These are phyloP conservation scores for Rambutsinella grinnellia DNA, from an alignment of 2,888 invertebrate species.

Conservation along the genomic window DNA sequence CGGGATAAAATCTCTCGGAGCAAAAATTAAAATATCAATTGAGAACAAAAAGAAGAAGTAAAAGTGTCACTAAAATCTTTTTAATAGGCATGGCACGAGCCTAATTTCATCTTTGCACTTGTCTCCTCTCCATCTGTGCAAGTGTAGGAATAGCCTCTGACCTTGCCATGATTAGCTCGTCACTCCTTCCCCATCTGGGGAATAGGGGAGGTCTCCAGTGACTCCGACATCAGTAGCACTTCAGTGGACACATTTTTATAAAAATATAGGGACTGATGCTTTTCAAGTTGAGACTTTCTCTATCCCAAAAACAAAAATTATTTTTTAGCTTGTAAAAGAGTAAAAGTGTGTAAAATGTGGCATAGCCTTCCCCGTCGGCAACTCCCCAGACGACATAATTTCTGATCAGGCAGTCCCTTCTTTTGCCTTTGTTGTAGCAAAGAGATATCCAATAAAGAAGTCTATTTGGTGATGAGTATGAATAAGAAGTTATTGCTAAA, in stretches of 20 bases:
- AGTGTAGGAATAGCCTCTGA: slow-evolving; percentile 33
- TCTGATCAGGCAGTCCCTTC: slow-evolving; percentile 48
- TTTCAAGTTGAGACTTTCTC: slow-evolving; percentile 10
- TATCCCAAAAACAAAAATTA: no score
- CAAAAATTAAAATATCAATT: neutral
- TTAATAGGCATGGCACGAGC: no score
- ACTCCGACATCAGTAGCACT: slow-evolving; percentile 9
- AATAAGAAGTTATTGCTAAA: slow-evolving; percentile 43
- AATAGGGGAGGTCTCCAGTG: slow-evolving; percentile 30
- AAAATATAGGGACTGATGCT: neutral
- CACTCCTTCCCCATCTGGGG: slow-evolving; percentile 22
- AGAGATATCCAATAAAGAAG: slow-evolving; percentile 30
- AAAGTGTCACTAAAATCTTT: no score
- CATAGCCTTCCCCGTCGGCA: slow-evolving; percentile 5
- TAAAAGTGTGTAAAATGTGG: slow-evolving; percentile 38
- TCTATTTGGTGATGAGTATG: slow-evolving; percentile 34
- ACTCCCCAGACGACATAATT: slow-evolving; percentile 58
- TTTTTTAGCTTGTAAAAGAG: neutral
- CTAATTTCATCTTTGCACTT: no score
- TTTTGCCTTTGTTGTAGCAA: slow-evolving; percentile 1
- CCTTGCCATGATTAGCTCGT: slow-evolving; percentile 49
- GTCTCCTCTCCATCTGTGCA: slow-evolving; percentile 5
- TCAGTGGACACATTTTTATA: neutral
- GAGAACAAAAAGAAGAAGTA: neutral
- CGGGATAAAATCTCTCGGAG: no score